A percentile compares a stretch with the other conserved stretches of the same genome.
phyloP scores from a whole-genome alignment of 2,888 invertebrate species.

The Aelia acuminata region DNA sequence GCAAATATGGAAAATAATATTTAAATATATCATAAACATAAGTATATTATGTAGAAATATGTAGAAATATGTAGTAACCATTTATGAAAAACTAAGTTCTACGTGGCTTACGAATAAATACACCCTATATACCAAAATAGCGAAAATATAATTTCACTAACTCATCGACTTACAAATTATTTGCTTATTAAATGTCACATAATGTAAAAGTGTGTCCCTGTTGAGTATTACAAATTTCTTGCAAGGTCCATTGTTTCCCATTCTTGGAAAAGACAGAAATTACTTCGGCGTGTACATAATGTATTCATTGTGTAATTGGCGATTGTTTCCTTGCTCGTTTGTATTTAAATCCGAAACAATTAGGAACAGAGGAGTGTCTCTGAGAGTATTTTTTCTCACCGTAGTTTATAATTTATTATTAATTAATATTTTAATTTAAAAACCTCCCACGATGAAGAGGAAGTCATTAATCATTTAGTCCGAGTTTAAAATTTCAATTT shows the following conservation, averaged over 20 bases:
- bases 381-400: not conserved
- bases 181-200: not conserved
- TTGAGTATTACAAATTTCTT: not conserved
- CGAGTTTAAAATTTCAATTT: not conserved
- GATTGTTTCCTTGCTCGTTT: not conserved
- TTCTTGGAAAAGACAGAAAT: not conserved
- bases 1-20: too few species aligned
- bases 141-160: too few species aligned
- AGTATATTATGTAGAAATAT: too few species aligned
- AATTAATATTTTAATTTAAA: not conserved
- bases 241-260: not conserved
- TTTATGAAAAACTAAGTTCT: too few species aligned
- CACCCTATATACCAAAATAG: too few species aligned
- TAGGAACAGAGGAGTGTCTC: not conserved
- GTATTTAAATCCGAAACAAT: conserved; percentile 5
- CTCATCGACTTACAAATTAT: not conserved
- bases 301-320: not conserved
- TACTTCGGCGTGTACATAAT: not conserved
- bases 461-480: not conserved
- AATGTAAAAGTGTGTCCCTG: not conserved
- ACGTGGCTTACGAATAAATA: too few species aligned
- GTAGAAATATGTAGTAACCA: too few species aligned
- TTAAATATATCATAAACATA: too few species aligned
- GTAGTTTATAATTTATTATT: not conserved
- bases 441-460: not conserved